Base-by-base conservation (phyloP, 2,113 vertebrate genomes). In the Hirundichthys speculiger region DNA sequence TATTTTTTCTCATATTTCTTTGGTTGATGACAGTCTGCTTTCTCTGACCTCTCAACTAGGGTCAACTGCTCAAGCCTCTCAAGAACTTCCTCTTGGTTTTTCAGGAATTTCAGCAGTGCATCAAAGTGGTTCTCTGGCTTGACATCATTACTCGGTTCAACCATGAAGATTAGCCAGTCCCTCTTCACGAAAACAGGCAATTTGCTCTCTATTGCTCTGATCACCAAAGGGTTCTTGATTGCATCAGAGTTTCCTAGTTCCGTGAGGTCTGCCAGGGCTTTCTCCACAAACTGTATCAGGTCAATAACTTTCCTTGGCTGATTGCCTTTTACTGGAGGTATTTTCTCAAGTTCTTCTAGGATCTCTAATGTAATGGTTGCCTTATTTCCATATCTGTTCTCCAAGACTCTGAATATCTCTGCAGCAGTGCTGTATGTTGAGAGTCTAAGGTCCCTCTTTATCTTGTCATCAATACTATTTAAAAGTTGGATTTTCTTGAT, bases 271-370 rank as follows among this genome's bases (percentile, higher is more conserved):
- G 13, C 20, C 0, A 54, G n/a, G n/a, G n/a, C n/a, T n/a, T n/a
- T n/a, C n/a, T n/a, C n/a, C n/a, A n/a, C n/a, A n/a, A n/a, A n/a
- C 40, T 12, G 55, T 42, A 22, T 61, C 61, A 80, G 2, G 1
- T 61, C 45, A 49, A 15, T 16, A 3, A 39, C 13, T 13, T 93
- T 94, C 93, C 91, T 88, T 92, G 87, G 88, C 8, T 61, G 11
- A 16, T 39, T 47, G 15, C 4, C 18, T 7, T 20, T 30, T 20
- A 38, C n/a, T n/a, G n/a, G n/a, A n/a, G n/a, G n/a, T n/a, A n/a
- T n/a, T n/a, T n/a, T n/a, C n/a, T n/a, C n/a, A 13, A 48, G n/a
- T 38, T 49, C 41, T 39, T 39, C 25, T 4, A 22, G 7, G 14
- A 34, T 43, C 6, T n/a, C n/a, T n/a, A n/a, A 0, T 2, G 2